These are phyloP conservation scores for Hyaena hyaena DNA, from an alignment of 2,113 vertebrate species.

Conservation along the genomic window DNA sequence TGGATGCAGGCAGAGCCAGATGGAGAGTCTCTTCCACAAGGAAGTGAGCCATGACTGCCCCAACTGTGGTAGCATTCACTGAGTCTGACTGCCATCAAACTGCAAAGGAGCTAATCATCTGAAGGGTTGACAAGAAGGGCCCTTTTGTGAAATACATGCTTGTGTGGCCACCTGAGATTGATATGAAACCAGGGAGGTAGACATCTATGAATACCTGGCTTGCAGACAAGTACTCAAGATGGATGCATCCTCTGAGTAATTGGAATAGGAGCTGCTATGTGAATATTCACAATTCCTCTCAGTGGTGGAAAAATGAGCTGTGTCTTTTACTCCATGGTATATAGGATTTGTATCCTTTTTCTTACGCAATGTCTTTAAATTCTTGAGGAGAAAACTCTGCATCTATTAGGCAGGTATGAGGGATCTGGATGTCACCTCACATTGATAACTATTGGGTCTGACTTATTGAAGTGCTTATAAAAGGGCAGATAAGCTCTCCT, in stretches of 20 bases:
- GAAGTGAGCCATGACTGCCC: slow-evolving; percentile 38
- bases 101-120: slow-evolving; percentile 73
- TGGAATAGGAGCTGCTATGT: slow-evolving; percentile 51
- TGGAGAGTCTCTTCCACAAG: neutral
- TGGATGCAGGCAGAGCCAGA: neutral
- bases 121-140: slow-evolving; percentile 82
- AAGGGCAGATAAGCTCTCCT: slow-evolving; percentile 45
- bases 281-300: slow-evolving; percentile 56
- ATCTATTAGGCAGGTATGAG: neutral
- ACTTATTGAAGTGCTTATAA: slow-evolving; percentile 43
- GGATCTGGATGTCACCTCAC: slow-evolving; percentile 50
- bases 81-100: slow-evolving; percentile 66
- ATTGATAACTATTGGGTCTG: slow-evolving; percentile 46
- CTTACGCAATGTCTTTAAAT: slow-evolving; percentile 34
- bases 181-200: slow-evolving; percentile 82
- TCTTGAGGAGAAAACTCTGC: neutral
- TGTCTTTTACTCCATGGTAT: slow-evolving; percentile 10
- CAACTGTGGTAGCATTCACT: neutral
- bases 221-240: slow-evolving; percentile 76
- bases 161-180: slow-evolving; percentile 78
- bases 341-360: neutral
- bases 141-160: slow-evolving; percentile 77
- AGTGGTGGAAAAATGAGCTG: slow-evolving; percentile 19
- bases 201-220: slow-evolving; percentile 81
- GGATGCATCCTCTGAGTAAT: slow-evolving; percentile 67